Conservation (phyloP, 2,888 invertebrate genomes). For the Tenthredo livida region DNA sequence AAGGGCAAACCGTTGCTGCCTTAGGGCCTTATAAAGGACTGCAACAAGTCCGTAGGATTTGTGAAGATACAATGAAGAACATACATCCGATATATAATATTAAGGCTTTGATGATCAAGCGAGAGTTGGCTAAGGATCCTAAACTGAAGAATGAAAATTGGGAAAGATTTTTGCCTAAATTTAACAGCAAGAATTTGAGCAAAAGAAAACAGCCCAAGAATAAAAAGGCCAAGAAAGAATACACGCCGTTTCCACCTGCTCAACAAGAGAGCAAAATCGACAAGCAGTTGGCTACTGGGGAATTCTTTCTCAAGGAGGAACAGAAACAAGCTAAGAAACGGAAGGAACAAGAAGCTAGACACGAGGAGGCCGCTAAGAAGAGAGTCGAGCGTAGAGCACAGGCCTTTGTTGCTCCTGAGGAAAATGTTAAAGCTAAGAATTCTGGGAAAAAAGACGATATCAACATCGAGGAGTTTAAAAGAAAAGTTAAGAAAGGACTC, state of each 20-base stretch:
- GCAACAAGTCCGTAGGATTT: conserved; percentile 89
- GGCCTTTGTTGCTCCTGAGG: conserved; percentile 91
- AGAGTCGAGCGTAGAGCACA: conserved; percentile 89
- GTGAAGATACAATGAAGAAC: conserved; percentile 98
- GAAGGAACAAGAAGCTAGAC: conserved; percentile 89
- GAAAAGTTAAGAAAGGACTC: conserved; percentile 85
- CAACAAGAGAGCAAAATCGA: conserved; percentile 96
- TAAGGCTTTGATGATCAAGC: conserved; percentile 97
- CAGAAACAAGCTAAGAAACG: conserved; percentile 86
- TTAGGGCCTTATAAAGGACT: conserved; percentile 97
- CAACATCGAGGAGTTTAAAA: conserved; percentile 86
- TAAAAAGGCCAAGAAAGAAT: conserved; percentile 93
- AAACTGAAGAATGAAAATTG: conserved; percentile 95
- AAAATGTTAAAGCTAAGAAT: conserved; percentile 76
- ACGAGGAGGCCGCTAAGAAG: conserved; percentile 86
- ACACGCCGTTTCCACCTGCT: conserved; percentile 98
- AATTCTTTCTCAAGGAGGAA: conserved; percentile 96
- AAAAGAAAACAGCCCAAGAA: conserved; percentile 93
- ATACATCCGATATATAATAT: conserved; percentile 99
- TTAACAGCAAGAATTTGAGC: conserved; percentile 92
- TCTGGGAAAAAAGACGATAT: conserved; percentile 78
- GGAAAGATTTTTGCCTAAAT: conserved; percentile 97
- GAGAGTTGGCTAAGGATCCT: conserved; percentile 96
- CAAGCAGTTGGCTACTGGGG: conserved; percentile 95
- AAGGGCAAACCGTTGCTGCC: conserved; percentile 98